A percentile compares a stretch with the other conserved stretches of the same genome.
Evolutionary conservation across 2,888 invertebrate genomes (phyloP).

Genomic region (Aporophyla lueneburgensis): DNA sequence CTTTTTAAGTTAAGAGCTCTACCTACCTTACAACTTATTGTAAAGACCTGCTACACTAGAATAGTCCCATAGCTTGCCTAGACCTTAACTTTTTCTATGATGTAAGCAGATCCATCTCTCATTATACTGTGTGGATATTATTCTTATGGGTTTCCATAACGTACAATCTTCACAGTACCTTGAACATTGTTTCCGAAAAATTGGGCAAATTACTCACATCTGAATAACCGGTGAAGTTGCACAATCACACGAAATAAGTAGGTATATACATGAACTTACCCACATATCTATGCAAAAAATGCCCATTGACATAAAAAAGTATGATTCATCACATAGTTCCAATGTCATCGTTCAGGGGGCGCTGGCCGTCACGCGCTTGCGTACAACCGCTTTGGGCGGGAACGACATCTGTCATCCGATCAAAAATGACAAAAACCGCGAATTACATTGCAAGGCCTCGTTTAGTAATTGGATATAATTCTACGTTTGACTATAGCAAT

Average conservation of each 20-base stretch:
- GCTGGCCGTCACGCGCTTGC: slow-evolving; percentile 69
- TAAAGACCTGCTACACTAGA: not conserved
- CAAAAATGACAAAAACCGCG: slow-evolving; percentile 57
- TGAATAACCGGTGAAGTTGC: slow-evolving; percentile 38
- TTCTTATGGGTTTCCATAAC: slow-evolving; percentile 25
- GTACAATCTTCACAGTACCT: slow-evolving; percentile 40
- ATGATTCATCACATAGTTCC: slow-evolving; percentile 58
- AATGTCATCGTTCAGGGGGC: slow-evolving; percentile 62
- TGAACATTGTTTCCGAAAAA: slow-evolving; percentile 27
- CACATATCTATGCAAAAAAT: slow-evolving; percentile 4
- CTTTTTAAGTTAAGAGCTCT: not conserved
- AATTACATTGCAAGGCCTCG: slow-evolving; percentile 64
- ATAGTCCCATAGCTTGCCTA: not conserved
- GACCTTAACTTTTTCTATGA: slow-evolving; percentile 15
- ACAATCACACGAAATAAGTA: slow-evolving; percentile 52
- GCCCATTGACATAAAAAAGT: slow-evolving; percentile 32
- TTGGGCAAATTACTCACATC: slow-evolving; percentile 46
- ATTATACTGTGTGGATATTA: not conserved
- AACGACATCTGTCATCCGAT: slow-evolving; percentile 72
- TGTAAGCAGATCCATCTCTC: not conserved
- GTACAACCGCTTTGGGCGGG: slow-evolving; percentile 67
- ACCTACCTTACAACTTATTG: not conserved
- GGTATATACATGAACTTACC: not conserved
- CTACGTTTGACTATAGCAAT: slow-evolving; percentile 37
- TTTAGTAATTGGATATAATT: slow-evolving; percentile 50